Base-by-base conservation (phyloP, 2,888 invertebrate species). In the Crioceris asparagi region DNA sequence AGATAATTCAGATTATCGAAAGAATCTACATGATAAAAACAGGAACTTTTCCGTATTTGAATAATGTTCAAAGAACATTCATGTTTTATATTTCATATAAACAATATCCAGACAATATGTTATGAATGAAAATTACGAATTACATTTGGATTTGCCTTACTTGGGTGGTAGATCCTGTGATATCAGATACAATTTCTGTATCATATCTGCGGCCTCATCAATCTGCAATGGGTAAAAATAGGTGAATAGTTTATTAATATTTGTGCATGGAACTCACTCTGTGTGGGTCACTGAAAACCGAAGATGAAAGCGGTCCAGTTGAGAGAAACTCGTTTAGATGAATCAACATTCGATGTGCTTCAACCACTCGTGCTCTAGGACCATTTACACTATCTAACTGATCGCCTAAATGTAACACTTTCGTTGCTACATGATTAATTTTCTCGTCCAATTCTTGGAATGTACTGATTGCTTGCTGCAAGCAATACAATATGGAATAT, bases 331-430 rank as follows among this genome's bases (percentile, higher is more conserved):
- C 93, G 2, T 86, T 81, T 63, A 97, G 86, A 62, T 88, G 83
- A 38, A 83, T 83, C 69, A 98, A 81, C 16, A 98, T 65, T 55
- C 87, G 85, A 54, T 93, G 83, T 1, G 97, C 97, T 55, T 98
- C 97, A 0, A 90, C 90, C 0, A 94, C 92, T 40, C 97, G 71
- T 11, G 93, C 84, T 38, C 98, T 68, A 0, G 97, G 97, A 0
- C 87, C 91, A 59, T 96, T 87, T 0, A 97, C 92, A 46, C 90
- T 93, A 54, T 98, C 97, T 29, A 98, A 69, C 60, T 98, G 97
- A 65, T 97, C 97, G 0, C 97, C 98, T n/a, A 98, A 74, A 65
- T 97, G 96, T 31, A 97, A 78, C 1, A 98, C 97, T 66, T 96
- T 91, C 0, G 93, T 93, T 0, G 97, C 96, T 29, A 98, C 97